Evolutionary conservation across 2,797 vertebrate genomes (phyloP), one percentile per base, ranked within the genome.

Genomic region (Clarias pachynema): DNA sequence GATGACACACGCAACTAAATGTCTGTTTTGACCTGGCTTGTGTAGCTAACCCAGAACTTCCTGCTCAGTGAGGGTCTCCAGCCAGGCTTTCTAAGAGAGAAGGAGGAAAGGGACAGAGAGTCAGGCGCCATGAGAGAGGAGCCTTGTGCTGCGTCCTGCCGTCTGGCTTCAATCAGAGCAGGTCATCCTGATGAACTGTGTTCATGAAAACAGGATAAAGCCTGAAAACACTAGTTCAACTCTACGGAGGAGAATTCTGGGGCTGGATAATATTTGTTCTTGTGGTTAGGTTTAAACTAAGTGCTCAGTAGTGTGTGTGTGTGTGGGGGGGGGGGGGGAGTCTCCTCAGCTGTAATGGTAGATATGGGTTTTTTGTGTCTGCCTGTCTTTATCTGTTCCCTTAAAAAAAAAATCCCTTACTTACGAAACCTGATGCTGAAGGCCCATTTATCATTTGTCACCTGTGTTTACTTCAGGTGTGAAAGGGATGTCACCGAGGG

Each of bases 401-500:
- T 92, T 91, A 92, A 92, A 44, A 92, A 44, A 92, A 92, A 80
- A 78, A 68, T 72, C 62, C 79, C 65, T 89, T 82, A 56, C 75
- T 78, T 85, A 79, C 37, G 87, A 95, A 92, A 95, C 92, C 90
- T 90, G 92, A 94, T 89, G 86, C 74, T 82, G 31, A 4, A 44
- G 70, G 79, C 63, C 89, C 92, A 94, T 95, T 95, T 93, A 92
- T 95, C 92, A 94, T 95, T 94, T 93, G 92, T 95, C 91, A 93
- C 84, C 82, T 29, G 8, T 95, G 93, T 94, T 94, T 94, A 92
- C 81, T 89, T 95, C 92, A 93, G 91, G 91, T 91, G 89, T 89
- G 88, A 78, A 69, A 87, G 90, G 87, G 70, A 85, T 89, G 87
- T 62, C 37, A 74, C 86, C 70, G 84, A 84, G 88, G 81, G 79